Conservation (phyloP, 2,888 invertebrate genomes). For the Pterobdella sp. region DNA sequence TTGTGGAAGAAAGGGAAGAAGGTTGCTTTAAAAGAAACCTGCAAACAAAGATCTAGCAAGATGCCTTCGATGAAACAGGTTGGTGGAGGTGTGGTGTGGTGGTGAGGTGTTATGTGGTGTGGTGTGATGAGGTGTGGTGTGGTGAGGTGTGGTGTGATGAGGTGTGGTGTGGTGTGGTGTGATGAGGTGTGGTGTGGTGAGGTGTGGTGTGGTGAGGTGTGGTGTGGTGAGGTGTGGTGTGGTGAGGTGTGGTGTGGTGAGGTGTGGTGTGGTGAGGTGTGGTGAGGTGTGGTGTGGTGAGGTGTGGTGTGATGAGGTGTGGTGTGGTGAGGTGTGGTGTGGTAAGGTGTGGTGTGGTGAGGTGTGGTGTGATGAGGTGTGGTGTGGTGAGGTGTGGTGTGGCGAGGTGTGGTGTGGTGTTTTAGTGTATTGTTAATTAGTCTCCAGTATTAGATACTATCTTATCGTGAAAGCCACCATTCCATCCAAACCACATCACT, state of each 20-base stretch:
- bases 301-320: not conserved
- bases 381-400: not conserved
- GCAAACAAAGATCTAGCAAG: not conserved
- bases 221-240: not conserved
- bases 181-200: slow-evolving; percentile 1
- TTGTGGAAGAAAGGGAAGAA: slow-evolving; percentile 2
- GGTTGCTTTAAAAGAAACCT: not conserved
- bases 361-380: not conserved
- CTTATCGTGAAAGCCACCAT: not conserved
- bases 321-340: not conserved
- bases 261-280: not conserved
- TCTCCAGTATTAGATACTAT: not conserved
- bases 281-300: not conserved
- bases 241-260: slow-evolving; percentile 1
- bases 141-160: not conserved
- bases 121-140: not conserved
- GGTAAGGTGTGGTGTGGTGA: not conserved
- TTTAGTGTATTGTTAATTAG: not conserved
- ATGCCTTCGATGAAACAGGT: not conserved
- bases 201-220: not conserved
- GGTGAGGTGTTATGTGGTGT: not conserved
- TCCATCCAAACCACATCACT: not conserved
- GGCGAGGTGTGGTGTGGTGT: not conserved
- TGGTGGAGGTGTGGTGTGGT: not conserved
- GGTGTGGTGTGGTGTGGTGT: slow-evolving; percentile 1